A percentile compares a stretch with the other conserved stretches of the same genome.
Evolutionary conservation across 1,140 invertebrate species (phyloP).

Genomic region (Olivierus martensii): DNA sequence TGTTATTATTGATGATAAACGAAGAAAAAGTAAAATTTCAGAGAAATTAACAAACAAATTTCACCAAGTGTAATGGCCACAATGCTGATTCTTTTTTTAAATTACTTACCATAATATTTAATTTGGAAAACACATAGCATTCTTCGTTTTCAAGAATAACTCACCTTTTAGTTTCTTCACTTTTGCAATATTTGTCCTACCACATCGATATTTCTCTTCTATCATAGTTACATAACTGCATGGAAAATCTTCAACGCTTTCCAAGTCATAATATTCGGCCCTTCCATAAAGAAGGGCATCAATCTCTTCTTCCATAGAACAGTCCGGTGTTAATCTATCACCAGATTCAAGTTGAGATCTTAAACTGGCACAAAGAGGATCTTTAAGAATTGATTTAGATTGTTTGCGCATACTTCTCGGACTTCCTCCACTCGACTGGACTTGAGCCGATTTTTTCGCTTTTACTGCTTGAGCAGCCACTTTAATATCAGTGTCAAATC

Average conservation of each 20-base stretch:
- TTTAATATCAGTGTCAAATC: conserved; percentile 15
- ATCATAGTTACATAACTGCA: conserved; percentile 25
- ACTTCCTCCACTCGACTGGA: too few relatives aligned
- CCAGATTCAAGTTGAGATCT: conserved; percentile 15
- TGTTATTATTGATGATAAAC: too few relatives aligned
- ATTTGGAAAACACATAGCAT: too few relatives aligned
- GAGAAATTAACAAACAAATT: too few relatives aligned
- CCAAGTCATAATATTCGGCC: conserved; percentile 14
- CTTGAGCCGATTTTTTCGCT: too few relatives aligned
- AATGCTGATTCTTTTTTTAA: too few relatives aligned
- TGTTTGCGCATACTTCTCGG: neutral
- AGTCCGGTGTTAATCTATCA: conserved; percentile 1
- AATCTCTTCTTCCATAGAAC: conserved; percentile 27
- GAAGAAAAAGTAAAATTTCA: too few relatives aligned
- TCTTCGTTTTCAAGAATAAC: conserved; percentile 1
- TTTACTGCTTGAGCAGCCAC: neutral
- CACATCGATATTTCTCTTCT: conserved; percentile 23
- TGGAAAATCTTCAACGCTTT: conserved; percentile 18
- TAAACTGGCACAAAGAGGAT: conserved; percentile 19
- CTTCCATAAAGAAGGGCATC: conserved; percentile 27
- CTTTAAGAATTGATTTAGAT: conserved; percentile 21
- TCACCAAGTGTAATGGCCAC: too few relatives aligned
- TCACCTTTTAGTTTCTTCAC: conserved; percentile 24
- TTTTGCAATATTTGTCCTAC: conserved; percentile 15
- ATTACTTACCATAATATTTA: too few relatives aligned